Evolutionary conservation across 2,113 vertebrate genomes (phyloP).

Genomic region (Heliornis fulica): DNA sequence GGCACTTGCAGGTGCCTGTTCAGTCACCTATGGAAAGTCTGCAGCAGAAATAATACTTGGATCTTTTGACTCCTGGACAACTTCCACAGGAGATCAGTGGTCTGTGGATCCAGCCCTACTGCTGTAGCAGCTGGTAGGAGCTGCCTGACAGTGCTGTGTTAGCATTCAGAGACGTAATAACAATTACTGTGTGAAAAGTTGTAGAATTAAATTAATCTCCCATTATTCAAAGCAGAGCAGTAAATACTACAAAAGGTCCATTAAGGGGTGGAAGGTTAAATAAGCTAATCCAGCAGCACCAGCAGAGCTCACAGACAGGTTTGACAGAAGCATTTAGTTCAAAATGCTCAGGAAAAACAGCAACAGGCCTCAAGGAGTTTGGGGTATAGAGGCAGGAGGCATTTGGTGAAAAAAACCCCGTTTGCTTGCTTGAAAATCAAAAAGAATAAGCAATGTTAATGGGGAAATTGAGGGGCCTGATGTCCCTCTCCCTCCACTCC

Average conservation of each 20-base stretch:
- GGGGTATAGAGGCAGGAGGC: accelerated
- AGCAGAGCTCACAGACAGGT: background rate
- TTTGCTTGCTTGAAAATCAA: background rate
- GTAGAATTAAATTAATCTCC: background rate
- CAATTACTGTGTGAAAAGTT: background rate
- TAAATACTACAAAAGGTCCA: background rate
- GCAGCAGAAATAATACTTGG: background rate
- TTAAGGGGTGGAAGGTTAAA: background rate
- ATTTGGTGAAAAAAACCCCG: background rate
- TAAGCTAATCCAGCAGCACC: background rate
- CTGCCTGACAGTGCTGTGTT: background rate
- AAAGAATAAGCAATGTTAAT: background rate
- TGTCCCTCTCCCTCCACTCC: background rate
- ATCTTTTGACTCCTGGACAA: background rate
- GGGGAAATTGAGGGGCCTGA: background rate
- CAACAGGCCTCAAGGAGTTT: background rate
- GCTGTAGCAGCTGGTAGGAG: background rate
- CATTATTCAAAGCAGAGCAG: background rate
- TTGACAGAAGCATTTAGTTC: background rate
- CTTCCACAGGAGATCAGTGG: background rate
- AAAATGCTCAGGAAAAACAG: background rate
- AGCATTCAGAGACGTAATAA: background rate
- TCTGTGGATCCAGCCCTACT: background rate
- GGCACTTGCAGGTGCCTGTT: background rate
- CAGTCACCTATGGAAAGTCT: background rate